phyloP scores from a whole-genome alignment of 2,888 invertebrate genomes.

The Tridacna gigas region DNA sequence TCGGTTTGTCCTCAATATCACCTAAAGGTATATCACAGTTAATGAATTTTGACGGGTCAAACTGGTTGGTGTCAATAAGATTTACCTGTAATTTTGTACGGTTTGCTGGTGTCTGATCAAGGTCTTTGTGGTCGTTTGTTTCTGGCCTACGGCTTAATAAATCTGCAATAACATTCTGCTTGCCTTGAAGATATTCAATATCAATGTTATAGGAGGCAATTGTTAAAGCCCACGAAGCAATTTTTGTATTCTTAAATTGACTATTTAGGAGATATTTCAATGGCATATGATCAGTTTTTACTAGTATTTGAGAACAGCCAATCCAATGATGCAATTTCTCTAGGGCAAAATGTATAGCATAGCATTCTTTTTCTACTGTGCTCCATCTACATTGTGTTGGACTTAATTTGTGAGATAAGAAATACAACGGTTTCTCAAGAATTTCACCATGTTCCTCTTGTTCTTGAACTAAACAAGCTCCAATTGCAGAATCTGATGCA shows the following conservation, averaged over 20 bases:
- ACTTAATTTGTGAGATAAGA: slow-evolving; percentile 7
- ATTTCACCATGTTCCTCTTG: background rate
- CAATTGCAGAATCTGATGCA: background rate
- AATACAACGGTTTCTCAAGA: slow-evolving; percentile 6
- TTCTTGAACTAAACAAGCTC: background rate
- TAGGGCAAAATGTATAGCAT: slow-evolving; percentile 6
- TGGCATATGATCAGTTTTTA: slow-evolving; percentile 10
- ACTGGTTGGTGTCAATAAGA: slow-evolving; percentile 5
- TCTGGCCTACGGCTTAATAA: slow-evolving; percentile 12
- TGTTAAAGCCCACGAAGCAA: slow-evolving; percentile 9
- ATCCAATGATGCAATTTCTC: slow-evolving; percentile 4
- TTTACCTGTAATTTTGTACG: background rate
- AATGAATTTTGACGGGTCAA: slow-evolving; percentile 4
- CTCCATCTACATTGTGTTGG: slow-evolving; percentile 18
- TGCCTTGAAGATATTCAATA: slow-evolving; percentile 14
- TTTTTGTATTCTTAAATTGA: slow-evolving; percentile 1
- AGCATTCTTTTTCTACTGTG: slow-evolving; percentile 15
- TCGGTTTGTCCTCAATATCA: slow-evolving; percentile 13
- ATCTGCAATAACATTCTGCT: slow-evolving; percentile 20
- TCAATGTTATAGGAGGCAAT: slow-evolving; percentile 13
- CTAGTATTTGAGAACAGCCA: background rate
- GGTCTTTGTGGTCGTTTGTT: background rate
- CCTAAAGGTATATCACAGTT: background rate
- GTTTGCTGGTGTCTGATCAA: too few species aligned
- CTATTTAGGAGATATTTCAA: background rate